Evolutionary conservation across 2,888 invertebrate genomes (phyloP).

Genomic region (Gymnocheta viridis): DNA sequence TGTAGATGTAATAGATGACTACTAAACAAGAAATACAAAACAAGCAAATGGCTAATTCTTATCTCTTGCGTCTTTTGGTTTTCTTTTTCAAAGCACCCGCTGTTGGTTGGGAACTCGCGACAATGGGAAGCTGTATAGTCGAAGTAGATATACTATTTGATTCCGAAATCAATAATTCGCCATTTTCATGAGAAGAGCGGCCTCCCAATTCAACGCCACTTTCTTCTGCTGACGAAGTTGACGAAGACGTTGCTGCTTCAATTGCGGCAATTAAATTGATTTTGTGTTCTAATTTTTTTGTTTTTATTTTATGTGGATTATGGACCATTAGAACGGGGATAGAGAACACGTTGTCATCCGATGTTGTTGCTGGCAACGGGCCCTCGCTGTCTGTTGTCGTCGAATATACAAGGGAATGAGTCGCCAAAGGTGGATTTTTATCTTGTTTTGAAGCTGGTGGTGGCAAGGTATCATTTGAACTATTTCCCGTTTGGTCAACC

Average conservation of each 20-base stretch:
- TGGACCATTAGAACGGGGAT: constrained; percentile 61
- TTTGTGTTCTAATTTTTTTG: constrained; percentile 79
- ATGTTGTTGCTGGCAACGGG: constrained; percentile 78
- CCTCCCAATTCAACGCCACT: constrained; percentile 75
- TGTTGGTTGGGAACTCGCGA: constrained; percentile 67
- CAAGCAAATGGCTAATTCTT: constrained; percentile 83
- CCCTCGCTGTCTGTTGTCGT: constrained; percentile 78
- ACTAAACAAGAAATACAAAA: constrained; percentile 81
- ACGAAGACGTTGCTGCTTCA: constrained; percentile 79
- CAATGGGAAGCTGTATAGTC: constrained; percentile 48
- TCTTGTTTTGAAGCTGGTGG: not conserved
- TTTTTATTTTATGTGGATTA: constrained; percentile 76
- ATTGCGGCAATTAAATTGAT: constrained; percentile 79
- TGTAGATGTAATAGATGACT: constrained; percentile 79
- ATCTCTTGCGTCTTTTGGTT: constrained; percentile 82
- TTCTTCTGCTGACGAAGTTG: constrained; percentile 79
- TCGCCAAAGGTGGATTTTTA: constrained; percentile 42
- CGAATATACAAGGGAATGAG: constrained; percentile 61
- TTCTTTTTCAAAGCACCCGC: constrained; percentile 80
- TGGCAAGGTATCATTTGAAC: not conserved
- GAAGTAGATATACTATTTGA: constrained; percentile 40
- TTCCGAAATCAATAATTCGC: constrained; percentile 51
- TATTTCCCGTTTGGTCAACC: constrained; percentile 54
- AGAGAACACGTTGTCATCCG: constrained; percentile 75
- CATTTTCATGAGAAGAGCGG: constrained; percentile 50